Evolutionary conservation across 2,888 invertebrate genomes (phyloP).

Genomic region (Diaprepes abbreviatus): DNA sequence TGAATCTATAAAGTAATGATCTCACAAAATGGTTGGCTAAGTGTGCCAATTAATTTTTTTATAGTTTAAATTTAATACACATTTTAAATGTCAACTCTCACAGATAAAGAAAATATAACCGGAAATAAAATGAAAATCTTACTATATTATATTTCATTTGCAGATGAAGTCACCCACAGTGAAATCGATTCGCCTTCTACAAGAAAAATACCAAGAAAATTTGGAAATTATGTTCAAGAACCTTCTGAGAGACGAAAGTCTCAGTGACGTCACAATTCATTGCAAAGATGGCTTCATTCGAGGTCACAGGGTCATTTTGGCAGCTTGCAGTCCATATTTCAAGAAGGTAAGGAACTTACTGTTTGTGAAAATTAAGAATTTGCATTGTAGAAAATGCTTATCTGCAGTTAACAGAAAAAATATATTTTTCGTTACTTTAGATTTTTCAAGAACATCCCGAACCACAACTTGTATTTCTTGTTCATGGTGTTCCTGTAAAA

Average conservation of each 20-base stretch:
- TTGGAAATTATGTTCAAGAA: conserved; percentile 78
- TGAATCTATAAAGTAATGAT: no score
- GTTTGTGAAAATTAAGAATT: no score
- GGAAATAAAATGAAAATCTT: no score
- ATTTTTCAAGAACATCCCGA: conserved; percentile 26
- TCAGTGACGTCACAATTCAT: conserved; percentile 79
- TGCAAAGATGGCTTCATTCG: conserved; percentile 80
- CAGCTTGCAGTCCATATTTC: conserved; percentile 83
- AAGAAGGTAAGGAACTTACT: conserved; percentile 78
- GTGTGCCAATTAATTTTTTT: no score
- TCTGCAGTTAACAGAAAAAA: no score
- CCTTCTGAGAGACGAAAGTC: conserved; percentile 77
- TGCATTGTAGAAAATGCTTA: no score
- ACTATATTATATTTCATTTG: conserved; percentile 23
- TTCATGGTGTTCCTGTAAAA: conserved; percentile 76
- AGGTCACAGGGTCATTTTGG: conserved; percentile 80
- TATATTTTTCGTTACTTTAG: conserved; percentile 1
- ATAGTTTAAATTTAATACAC: no score
- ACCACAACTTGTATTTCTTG: conserved; percentile 40
- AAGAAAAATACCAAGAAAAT: conserved; percentile 80
- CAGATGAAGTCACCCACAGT: conserved; percentile 47
- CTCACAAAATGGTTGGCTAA: no score
- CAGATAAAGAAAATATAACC: no score
- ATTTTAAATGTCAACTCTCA: no score
- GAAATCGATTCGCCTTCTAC: conserved; percentile 53